Percentiles rank a stretch among this genome's conserved stretches.
Evolutionary conservation across 2,888 invertebrate species (phyloP).

Genomic region (Machimus atricapillus): DNA sequence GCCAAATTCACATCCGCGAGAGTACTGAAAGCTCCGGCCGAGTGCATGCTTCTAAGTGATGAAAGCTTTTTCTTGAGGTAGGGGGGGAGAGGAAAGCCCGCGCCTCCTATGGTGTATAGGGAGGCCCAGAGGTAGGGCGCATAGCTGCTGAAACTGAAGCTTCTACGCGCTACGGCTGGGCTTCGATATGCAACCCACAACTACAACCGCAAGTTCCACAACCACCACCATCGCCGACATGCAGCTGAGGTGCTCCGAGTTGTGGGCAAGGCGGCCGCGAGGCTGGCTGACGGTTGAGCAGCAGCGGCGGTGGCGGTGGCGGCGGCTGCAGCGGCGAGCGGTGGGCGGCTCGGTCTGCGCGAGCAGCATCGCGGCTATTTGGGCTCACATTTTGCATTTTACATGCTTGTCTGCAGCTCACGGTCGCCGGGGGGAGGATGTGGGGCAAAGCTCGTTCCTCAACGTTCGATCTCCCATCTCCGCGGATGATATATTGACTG

Average conservation of each 20-base stretch:
- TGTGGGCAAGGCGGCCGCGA: neutral
- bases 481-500: conserved; percentile 8
- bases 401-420: neutral
- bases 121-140: conserved; percentile 1
- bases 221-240: neutral
- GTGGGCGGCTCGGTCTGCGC: neutral
- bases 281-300: neutral
- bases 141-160: neutral
- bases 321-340: neutral
- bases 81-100: conserved; percentile 12
- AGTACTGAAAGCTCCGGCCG: conserved; percentile 25
- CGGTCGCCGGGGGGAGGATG: neutral
- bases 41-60: conserved; percentile 20
- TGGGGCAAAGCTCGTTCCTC: conserved; percentile 22
- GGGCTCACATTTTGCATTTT: neutral
- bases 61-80: neutral
- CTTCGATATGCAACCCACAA: neutral
- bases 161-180: neutral
- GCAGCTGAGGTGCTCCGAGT: neutral
- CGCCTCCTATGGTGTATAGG: neutral
- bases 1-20: conserved; percentile 37
- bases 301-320: no score
- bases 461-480: conserved; percentile 10
- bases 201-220: neutral
- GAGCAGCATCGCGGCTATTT: neutral